Evolutionary conservation across 2,113 vertebrate genomes (phyloP), one percentile per base, ranked within the genome.

Genomic region (Ranitomeya variabilis): DNA sequence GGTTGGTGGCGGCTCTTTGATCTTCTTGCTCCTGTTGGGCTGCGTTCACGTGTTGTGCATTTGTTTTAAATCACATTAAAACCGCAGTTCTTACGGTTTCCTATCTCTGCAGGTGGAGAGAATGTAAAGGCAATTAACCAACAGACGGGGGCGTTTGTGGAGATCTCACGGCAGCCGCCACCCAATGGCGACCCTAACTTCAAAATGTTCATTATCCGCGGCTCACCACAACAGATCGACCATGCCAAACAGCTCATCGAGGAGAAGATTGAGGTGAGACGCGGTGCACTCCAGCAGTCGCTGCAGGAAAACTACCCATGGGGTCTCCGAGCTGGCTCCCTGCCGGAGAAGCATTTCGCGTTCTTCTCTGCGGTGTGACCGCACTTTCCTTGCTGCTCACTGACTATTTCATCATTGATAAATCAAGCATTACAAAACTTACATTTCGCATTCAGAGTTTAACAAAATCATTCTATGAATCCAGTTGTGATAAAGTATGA

Each of bases 181-280:
- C 97, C 97, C 76, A 97, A 98, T 0, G 97, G 97, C 0, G 97
- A 98, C 91, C 97, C 97, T 18, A 97, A 97, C 92, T 98, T 97
- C 91, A 98, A 98, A 85, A 92, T 98, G 19, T 98, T 98, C 87
- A 96, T 91, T 90, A 97, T 98, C 91, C 95, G 97, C 11, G 97
- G 97, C 31, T 95, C 96, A 0, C 97, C 97, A 0, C 96, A 97
- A 88, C 96, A 98, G 93, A 98, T 98, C 0, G 97, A 98, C 91
- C 97, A 98, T 0, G 97, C 97, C 90, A 98, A 97, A 92, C 97
- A 97, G 92, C 96, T 98, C 55, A 98, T 98, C 19, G 97, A 98
- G 85, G 96, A 98, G 79, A 98, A 98, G 92, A 98, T 98, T 7
- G 97, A 98, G 96, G 97, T 97, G 51, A 55, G 2, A 7, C 21